Percentiles rank a stretch among this genome's conserved stretches.
Conservation (phyloP, 2,797 vertebrate species). For the Cryptoprocta ferox region DNA sequence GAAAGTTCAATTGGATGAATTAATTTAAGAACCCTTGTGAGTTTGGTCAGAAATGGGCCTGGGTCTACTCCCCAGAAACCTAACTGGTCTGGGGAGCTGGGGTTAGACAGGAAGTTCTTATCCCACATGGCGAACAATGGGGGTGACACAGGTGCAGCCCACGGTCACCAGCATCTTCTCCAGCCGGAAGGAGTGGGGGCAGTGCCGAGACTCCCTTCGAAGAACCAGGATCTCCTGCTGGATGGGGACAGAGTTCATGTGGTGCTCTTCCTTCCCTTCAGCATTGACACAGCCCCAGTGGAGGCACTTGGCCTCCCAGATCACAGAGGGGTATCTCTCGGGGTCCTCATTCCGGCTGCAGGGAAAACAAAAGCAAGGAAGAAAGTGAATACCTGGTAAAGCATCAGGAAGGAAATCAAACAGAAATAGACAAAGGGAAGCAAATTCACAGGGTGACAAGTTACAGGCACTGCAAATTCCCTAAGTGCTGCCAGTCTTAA, state of each 20-base stretch:
- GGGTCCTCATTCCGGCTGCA: constrained; percentile 83
- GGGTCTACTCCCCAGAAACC: not conserved
- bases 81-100: not conserved
- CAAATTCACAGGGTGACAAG: not conserved
- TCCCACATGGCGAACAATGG: constrained; percentile 68
- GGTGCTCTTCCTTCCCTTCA: constrained; percentile 68
- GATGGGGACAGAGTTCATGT: constrained; percentile 84
- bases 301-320: constrained; percentile 84
- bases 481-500: not conserved
- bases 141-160: constrained; percentile 85
- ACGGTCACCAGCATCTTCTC: constrained; percentile 84
- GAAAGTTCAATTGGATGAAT: not conserved
- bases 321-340: constrained; percentile 81
- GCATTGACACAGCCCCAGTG: constrained; percentile 70
- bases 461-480: not conserved
- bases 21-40: not conserved
- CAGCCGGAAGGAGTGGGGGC: constrained; percentile 81
- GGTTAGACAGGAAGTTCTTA: constrained; percentile 29
- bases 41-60: not conserved
- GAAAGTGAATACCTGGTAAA: constrained; percentile 13
- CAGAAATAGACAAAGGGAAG: not conserved
- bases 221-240: constrained; percentile 86
- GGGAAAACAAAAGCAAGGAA: not conserved
- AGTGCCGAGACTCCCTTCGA: constrained; percentile 78
- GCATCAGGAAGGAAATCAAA: not conserved